phyloP scores from a whole-genome alignment of 2,797 vertebrate species.

The Nasua narica region DNA sequence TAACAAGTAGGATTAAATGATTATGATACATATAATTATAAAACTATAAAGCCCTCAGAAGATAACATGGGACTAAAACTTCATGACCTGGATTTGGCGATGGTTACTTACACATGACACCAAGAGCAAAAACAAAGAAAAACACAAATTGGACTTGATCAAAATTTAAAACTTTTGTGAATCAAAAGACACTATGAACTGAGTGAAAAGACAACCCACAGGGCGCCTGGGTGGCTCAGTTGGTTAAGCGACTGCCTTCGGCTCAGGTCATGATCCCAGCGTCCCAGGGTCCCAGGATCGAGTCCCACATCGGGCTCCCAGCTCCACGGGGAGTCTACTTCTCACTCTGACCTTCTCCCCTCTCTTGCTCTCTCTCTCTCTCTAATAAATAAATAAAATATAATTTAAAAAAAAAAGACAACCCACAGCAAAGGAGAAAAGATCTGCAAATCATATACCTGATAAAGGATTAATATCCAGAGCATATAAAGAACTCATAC shows the following conservation, averaged over 20 bases:
- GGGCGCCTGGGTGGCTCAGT: too few relatives aligned
- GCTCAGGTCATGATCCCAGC: too few relatives aligned
- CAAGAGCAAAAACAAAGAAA: neutral
- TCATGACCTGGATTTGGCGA: neutral
- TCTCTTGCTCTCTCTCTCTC: too few relatives aligned
- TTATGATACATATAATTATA: neutral
- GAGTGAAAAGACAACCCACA: neutral
- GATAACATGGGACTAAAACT: neutral
- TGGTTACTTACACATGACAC: neutral
- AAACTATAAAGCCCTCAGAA: neutral
- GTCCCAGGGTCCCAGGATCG: too few relatives aligned
- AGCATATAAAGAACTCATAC: neutral
- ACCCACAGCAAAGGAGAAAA: neutral
- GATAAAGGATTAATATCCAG: neutral
- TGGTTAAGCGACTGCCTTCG: too few relatives aligned
- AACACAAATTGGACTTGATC: neutral
- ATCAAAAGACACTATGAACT: neutral
- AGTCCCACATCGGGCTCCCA: too few relatives aligned
- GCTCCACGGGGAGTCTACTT: too few relatives aligned
- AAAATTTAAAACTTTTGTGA: neutral
- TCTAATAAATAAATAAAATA: too few relatives aligned
- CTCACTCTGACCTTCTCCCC: too few relatives aligned
- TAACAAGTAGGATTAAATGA: neutral
- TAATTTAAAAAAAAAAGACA: too few relatives aligned
- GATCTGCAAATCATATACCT: neutral